Evolutionary conservation across 2,888 invertebrate species (phyloP).

Genomic region (Dicycla oo): DNA sequence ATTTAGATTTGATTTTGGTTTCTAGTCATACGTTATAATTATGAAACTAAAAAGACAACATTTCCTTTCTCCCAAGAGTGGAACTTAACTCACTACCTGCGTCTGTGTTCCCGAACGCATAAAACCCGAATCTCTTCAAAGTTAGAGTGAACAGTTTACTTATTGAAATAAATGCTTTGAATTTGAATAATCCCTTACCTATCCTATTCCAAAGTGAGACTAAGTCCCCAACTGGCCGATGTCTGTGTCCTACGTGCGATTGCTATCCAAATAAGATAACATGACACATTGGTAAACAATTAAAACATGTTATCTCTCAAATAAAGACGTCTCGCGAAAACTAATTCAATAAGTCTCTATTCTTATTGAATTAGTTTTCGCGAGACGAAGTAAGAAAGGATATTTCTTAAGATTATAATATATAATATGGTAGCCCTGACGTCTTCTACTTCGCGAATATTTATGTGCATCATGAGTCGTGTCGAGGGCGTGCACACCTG

Average conservation of each 20-base stretch:
- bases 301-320: neutral
- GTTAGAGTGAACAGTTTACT: too few relatives aligned
- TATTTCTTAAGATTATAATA: neutral
- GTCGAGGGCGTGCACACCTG: constrained; percentile 31
- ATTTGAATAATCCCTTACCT: too few relatives aligned
- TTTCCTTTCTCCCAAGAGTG: too few relatives aligned
- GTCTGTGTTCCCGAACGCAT: too few relatives aligned
- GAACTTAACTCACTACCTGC: too few relatives aligned
- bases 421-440: constrained; percentile 18
- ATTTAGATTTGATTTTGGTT: neutral
- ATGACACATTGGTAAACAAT: too few relatives aligned
- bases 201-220: neutral
- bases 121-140: too few relatives aligned
- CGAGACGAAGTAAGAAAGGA: too few relatives aligned
- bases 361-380: too few relatives aligned
- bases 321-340: neutral
- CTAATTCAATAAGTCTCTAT: neutral
- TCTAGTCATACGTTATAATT: neutral
- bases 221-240: neutral
- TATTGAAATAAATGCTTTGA: too few relatives aligned
- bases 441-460: constrained; percentile 38
- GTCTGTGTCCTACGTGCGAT: too few relatives aligned
- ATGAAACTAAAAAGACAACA: neutral
- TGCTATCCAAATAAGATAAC: neutral
- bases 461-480: constrained; percentile 38